Evolutionary conservation across 2,113 vertebrate species (phyloP), one percentile per base, ranked within the genome.

Genomic region (Rhabdornis inornatus): DNA sequence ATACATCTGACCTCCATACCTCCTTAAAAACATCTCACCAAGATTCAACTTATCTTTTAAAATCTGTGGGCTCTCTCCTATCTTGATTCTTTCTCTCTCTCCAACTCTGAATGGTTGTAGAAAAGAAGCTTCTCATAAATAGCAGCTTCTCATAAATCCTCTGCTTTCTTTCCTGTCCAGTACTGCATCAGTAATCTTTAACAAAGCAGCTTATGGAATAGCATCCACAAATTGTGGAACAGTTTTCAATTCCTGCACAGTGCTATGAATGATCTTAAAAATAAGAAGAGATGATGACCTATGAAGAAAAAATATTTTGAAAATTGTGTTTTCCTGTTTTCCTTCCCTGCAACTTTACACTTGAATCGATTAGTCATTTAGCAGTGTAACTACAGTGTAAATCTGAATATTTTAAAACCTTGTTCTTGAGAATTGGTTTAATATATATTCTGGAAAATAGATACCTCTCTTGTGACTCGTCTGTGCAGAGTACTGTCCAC

Each of bases 61-160:
- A 60, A 95, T 78, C 71, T 65, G 20, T 40, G 22, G 28, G 22
- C 63, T 90, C 24, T 77, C 45, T 87, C 42, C 50, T 53, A 11
- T 55, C 70, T 64, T 40, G 35, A 76, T 79, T 74, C 45, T 69
- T 19, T 70, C 60, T 66, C 87, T 83, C 65, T 64, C 81, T 61
- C 42, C 60, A 27, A 7, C 42, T 82, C 69, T 37, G 13, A 79
- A 31, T 0, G 0, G 50, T 9, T 53, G 63, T n/a, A 65, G 55
- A 53, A 95, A 92, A 89, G 50, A 42, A 89, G 68, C 17, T 74
- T 61, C 83, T 92, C 63, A 72, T 45, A 92, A 80, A 92, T 72
- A 89, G 50, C 45, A 89, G 68, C 17, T 74, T 61, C 83, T 92
- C 63, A 72, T 45, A 92, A 80, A 92, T 72, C 63, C 66, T 78